Evolutionary conservation across 2,113 vertebrate species (phyloP).

Genomic region (Neomonachus schauinslandi): DNA sequence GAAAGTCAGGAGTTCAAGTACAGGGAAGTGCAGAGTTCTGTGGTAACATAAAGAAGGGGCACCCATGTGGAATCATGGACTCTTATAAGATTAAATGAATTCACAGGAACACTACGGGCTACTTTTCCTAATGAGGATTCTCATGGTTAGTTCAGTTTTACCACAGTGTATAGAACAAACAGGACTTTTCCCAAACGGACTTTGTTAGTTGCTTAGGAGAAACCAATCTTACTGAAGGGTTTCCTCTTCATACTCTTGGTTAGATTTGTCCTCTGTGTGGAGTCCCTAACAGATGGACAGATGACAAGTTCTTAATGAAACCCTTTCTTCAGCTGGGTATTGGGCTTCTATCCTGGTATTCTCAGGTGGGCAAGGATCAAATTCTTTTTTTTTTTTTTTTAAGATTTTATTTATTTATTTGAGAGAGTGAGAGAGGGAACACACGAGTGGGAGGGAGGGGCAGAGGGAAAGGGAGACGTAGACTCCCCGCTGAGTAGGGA

Average conservation of each 20-base stretch:
- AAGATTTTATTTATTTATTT: neutral
- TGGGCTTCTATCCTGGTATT: neutral
- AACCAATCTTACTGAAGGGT: neutral
- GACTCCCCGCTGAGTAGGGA: no score
- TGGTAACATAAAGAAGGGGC: neutral
- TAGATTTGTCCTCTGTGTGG: neutral
- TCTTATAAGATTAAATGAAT: neutral
- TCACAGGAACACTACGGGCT: neutral
- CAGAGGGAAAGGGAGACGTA: no score
- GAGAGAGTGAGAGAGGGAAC: neutral
- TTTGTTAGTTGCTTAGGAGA: constrained; percentile 54
- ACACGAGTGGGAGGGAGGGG: no score
- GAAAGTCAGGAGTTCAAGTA: neutral
- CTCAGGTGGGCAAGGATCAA: neutral
- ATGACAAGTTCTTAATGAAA: neutral
- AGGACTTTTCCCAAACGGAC: neutral
- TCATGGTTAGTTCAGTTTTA: neutral
- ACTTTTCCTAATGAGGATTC: neutral
- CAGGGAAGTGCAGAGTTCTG: neutral
- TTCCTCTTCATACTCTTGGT: neutral
- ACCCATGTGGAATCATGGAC: neutral
- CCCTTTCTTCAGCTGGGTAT: neutral
- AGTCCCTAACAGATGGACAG: neutral
- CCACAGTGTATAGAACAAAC: neutral
- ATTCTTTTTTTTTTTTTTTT: neutral